Evolutionary conservation across 2,888 invertebrate genomes (phyloP), one percentile per base, ranked within the genome.

Genomic region (Amphimallon solstitiale): DNA sequence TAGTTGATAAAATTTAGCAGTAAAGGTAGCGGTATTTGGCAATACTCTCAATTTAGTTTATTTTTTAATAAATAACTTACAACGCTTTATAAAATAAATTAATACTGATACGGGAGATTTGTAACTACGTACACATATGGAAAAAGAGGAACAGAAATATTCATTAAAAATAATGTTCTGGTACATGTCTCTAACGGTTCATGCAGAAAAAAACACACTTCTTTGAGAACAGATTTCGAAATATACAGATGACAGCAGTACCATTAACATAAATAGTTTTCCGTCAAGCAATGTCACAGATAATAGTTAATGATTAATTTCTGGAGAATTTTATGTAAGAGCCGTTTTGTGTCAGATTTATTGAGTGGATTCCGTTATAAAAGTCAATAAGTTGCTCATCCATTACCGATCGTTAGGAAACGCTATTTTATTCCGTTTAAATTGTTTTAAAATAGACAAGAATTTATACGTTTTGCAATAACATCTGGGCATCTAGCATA

Each of bases 251-350:
- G 54, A 54, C 37, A 54, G 37, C 37, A 37, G 19, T 54, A 19
- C 52, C 21, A 54, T 54, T 54, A 54, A 54, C 38, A 54, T 38
- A 38, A 54, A 37, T 38, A 54, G 37, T 17, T 54, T 54, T 54
- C 52, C 38, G 52, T 12, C 35, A 17, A 35, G 34, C 19, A 19
- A 35, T 17, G 54, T 54, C 54, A 54, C 38, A 38, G 21, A 38
- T 54, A 54, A 40, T 54, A 23, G 19, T 19, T 14, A 54, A 54
- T 40, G 54, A 54, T 54, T 54, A 54, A 54, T 54, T 54, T 37
- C 38, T 40, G 6, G 21, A 37, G 54, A 54, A 54, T 38, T 38
- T 38, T 38, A 40, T 12, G 19, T 17, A 14, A 40, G 19, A 54
- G 29, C 21, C 21, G 21, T 54, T 54, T 54, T 54, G 21, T 38